A percentile compares a stretch with the other conserved stretches of the same genome.
These are phyloP conservation scores for Trachelipus rathkii DNA, from an alignment of 1,140 invertebrate genomes.

Conservation along the genomic window DNA sequence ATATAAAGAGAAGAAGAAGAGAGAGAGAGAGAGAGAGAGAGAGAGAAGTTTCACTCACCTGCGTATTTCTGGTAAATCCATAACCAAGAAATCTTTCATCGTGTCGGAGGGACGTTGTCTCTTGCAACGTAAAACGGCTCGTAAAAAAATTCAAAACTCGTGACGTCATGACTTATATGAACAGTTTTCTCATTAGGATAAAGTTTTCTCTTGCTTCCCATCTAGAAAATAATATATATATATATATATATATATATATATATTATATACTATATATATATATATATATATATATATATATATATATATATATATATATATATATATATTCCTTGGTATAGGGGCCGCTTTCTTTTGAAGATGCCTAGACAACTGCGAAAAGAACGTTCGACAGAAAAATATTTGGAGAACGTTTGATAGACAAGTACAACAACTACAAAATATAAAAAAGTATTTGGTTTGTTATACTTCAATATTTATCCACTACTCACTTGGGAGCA, in stretches of 20 bases:
- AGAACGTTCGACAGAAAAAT: no score
- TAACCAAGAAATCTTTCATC: conserved; percentile 91
- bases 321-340: conserved; percentile 23
- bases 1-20: no score
- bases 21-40: no score
- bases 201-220: not conserved
- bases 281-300: conserved; percentile 26
- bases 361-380: no score
- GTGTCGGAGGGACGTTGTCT: conserved; percentile 74
- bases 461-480: no score
- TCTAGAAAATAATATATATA: not conserved
- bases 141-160: conserved; percentile 78
- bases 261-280: conserved; percentile 3
- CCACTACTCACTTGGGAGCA: no score
- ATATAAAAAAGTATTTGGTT: no score
- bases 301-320: conserved; percentile 26
- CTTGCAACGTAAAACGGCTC: conserved; percentile 88
- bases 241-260: conserved; percentile 3
- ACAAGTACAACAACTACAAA: no score
- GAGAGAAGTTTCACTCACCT: conserved; percentile 65
- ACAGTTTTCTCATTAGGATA: not conserved
- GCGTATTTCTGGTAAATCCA: conserved; percentile 89
- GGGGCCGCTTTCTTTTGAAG: no score
- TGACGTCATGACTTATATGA: conserved; percentile 68
- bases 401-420: no score